These are phyloP conservation scores for Bryconaethiops microstoma DNA, from an alignment of 2,797 vertebrate species.

Conservation along the genomic window DNA sequence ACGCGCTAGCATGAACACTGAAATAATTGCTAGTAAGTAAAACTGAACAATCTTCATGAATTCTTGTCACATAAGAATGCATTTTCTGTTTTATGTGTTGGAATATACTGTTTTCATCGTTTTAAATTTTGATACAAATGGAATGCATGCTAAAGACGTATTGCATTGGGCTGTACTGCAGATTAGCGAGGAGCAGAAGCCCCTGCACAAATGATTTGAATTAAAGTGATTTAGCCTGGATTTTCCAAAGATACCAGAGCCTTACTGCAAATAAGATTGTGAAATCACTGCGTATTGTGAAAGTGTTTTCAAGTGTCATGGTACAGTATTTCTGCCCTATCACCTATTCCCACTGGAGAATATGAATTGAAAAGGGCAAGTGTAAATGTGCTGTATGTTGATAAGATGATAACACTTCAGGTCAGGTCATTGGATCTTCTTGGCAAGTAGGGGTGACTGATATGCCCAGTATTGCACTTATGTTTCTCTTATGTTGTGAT, in stretches of 20 bases:
- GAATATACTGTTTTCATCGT: not conserved
- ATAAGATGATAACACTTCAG: too few relatives aligned
- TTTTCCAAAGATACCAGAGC: not conserved
- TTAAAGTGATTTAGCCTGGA: constrained; percentile 41
- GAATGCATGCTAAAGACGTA: not conserved
- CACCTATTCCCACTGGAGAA: too few relatives aligned
- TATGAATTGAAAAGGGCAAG: too few relatives aligned
- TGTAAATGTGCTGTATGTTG: too few relatives aligned
- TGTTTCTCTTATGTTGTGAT: too few relatives aligned
- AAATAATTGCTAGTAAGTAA: not conserved
- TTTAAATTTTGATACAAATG: not conserved
- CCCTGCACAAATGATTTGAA: constrained; percentile 43
- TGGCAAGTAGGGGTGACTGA: too few relatives aligned
- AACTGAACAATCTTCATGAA: not conserved
- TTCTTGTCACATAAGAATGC: not conserved
- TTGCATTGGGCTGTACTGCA: too few relatives aligned
- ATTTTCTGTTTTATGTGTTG: not conserved
- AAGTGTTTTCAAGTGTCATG: too few relatives aligned
- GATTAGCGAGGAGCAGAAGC: not conserved
- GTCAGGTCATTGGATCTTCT: too few relatives aligned
- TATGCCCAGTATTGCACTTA: too few relatives aligned
- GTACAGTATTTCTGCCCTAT: too few relatives aligned
- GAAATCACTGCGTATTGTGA: too few relatives aligned
- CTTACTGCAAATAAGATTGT: not conserved
- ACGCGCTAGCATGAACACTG: not conserved